Percentiles rank a stretch among this genome's conserved stretches.
These are phyloP conservation scores for Xenopus petersii DNA, from an alignment of 2,797 vertebrate species.

Conservation along the genomic window DNA sequence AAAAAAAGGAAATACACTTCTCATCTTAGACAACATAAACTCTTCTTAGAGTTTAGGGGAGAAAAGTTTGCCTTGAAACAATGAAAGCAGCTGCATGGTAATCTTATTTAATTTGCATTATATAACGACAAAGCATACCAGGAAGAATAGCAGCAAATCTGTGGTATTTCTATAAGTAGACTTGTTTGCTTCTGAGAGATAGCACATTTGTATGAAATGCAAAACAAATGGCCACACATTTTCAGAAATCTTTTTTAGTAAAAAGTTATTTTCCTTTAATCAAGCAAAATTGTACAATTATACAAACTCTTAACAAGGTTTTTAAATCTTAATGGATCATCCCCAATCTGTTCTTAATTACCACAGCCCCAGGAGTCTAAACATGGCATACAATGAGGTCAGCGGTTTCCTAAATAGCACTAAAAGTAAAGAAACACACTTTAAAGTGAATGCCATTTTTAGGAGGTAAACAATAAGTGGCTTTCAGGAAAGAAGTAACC, in stretches of 20 bases:
- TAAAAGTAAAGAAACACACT: conserved; percentile 58
- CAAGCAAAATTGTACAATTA: conserved; percentile 60
- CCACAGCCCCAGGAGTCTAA: conserved; percentile 57
- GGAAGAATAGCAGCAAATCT: background rate
- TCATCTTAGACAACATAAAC: too few relatives aligned
- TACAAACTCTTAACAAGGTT: conserved; percentile 65
- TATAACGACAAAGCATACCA: background rate
- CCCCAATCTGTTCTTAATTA: conserved; percentile 64
- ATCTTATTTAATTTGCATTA: background rate
- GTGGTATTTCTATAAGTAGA: background rate
- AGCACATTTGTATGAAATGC: background rate
- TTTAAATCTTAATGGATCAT: conserved; percentile 61
- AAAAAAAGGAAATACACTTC: too few relatives aligned
- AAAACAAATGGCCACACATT: background rate
- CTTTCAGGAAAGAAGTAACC: conserved; percentile 53
- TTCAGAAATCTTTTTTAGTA: conserved; percentile 11
- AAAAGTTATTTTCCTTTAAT: conserved; percentile 53
- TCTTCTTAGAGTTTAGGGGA: too few relatives aligned
- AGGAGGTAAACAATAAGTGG: conserved; percentile 56
- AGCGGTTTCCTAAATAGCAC: conserved; percentile 58
- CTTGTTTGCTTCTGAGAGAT: background rate
- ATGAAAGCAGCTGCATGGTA: background rate
- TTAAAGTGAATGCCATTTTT: conserved; percentile 63
- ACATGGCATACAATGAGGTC: conserved; percentile 61
- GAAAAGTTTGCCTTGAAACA: background rate